Percentiles rank a stretch among this genome's conserved stretches.
These are phyloP conservation scores for Choristoneura fumiferana DNA, from an alignment of 1,140 invertebrate species.

Conservation along the genomic window DNA sequence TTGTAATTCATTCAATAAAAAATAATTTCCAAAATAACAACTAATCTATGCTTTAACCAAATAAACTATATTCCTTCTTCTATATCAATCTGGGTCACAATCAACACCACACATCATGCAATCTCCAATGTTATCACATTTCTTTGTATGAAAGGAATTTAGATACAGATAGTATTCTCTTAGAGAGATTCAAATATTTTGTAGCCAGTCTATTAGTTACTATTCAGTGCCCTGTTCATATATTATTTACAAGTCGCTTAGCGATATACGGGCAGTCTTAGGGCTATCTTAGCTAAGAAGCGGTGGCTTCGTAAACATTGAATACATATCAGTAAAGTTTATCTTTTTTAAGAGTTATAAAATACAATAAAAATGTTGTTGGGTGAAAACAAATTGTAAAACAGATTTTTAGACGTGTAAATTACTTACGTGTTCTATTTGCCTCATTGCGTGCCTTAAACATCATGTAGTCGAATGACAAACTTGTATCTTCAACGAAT, in stretches of 20 bases:
- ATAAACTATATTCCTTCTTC: background rate
- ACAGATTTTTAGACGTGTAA: no score
- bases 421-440: no score
- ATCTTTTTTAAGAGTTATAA: background rate
- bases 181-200: slow-evolving; percentile 63
- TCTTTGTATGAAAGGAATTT: slow-evolving; percentile 17
- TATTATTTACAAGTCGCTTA: slow-evolving; percentile 59
- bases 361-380: background rate
- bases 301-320: background rate
- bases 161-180: slow-evolving; percentile 39
- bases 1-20: no score
- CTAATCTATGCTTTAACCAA: no score
- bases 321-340: background rate
- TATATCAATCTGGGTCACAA: slow-evolving; percentile 5
- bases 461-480: no score
- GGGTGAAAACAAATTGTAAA: no score
- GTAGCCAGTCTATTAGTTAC: slow-evolving; percentile 65
- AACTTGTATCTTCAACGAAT: no score
- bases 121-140: slow-evolving; percentile 18
- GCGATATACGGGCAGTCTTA: slow-evolving; percentile 46
- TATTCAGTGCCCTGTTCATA: slow-evolving; percentile 45
- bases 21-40: no score
- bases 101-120: slow-evolving; percentile 12
- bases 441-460: no score
- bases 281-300: slow-evolving; percentile 20